A percentile compares a stretch with the other conserved stretches of the same genome.
These are phyloP conservation scores for Trichomycterus rosablanca DNA, from an alignment of 2,113 vertebrate genomes.

Conservation along the genomic window DNA sequence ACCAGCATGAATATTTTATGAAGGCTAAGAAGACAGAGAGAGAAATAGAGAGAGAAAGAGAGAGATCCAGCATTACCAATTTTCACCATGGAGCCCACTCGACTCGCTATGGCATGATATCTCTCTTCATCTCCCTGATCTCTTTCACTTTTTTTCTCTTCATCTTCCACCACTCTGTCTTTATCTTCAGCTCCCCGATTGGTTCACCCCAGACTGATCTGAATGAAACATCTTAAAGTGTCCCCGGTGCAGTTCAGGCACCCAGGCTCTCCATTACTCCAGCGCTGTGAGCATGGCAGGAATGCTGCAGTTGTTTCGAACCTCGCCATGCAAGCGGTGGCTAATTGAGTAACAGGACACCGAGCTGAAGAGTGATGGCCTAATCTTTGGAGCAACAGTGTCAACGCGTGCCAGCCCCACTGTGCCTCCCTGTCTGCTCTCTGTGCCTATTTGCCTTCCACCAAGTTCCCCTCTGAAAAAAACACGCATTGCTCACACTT, in stretches of 20 bases:
- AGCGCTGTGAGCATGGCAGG: constrained; percentile 26
- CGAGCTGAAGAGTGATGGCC: constrained; percentile 78
- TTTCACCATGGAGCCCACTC: constrained; percentile 31
- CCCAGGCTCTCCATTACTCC: constrained; percentile 34
- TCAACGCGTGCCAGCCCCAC: constrained; percentile 11
- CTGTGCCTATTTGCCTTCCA: constrained; percentile 6
- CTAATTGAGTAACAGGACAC: constrained; percentile 50
- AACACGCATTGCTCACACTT: constrained; percentile 22
- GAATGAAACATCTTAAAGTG: constrained; percentile 29
- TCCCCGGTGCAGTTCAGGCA: constrained; percentile 23
- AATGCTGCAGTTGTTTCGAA: constrained; percentile 47
- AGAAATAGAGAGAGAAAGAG: constrained; percentile 46
- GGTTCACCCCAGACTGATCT: constrained; percentile 14
- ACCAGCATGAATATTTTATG: constrained; percentile 70
- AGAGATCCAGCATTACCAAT: constrained; percentile 35
- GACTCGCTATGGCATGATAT: constrained; percentile 28
- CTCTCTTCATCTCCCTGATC: constrained; percentile 26
- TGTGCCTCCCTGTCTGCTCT: constrained; percentile 25
- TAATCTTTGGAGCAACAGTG: constrained; percentile 71
- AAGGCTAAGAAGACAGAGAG: constrained; percentile 48
- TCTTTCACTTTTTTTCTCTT: constrained; percentile 27
- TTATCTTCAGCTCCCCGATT: constrained; percentile 12
- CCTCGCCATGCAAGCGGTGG: constrained; percentile 18
- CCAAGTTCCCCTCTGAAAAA: constrained; percentile 11
- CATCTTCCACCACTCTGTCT: constrained; percentile 42